Percentiles rank a stretch among this genome's conserved stretches.
These are phyloP conservation scores for Alentia gelatinosa DNA, from an alignment of 2,888 invertebrate species.

Conservation along the genomic window DNA sequence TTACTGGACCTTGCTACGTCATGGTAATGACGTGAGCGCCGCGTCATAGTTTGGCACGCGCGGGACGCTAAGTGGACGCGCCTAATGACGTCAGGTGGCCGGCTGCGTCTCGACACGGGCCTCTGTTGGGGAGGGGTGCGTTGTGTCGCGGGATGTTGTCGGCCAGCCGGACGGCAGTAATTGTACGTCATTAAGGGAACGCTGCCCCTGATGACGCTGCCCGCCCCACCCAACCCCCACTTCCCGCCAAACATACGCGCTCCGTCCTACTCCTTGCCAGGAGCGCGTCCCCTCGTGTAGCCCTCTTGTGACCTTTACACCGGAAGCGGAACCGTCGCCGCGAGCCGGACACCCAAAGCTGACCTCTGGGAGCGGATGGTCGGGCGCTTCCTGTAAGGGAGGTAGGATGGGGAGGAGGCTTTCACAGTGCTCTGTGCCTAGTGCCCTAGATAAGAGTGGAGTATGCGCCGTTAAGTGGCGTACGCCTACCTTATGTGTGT, in stretches of 20 bases:
- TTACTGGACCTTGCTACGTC: too few relatives aligned
- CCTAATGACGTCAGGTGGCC: background rate
- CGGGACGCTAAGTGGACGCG: background rate
- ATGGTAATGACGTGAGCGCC: background rate
- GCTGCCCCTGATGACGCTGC: background rate
- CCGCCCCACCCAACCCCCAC: background rate
- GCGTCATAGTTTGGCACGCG: background rate
- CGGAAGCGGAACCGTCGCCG: background rate
- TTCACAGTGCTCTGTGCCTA: too few relatives aligned
- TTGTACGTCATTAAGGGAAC: constrained; percentile 11
- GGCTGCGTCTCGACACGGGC: background rate
- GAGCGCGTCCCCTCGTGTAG: background rate
- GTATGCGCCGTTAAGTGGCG: too few relatives aligned
- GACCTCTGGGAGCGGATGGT: background rate
- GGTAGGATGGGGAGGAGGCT: too few relatives aligned
- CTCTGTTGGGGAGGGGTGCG: too few relatives aligned
- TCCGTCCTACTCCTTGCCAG: background rate
- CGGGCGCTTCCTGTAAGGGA: background rate
- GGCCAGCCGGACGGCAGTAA: background rate
- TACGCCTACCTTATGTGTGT: too few relatives aligned
- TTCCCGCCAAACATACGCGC: background rate
- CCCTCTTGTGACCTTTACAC: background rate
- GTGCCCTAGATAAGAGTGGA: too few relatives aligned
- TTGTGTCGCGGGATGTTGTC: too few relatives aligned
- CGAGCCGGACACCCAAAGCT: too few relatives aligned